Base-by-base conservation (phyloP, 2,888 invertebrate species). In the Limnephilus rhombicus region DNA sequence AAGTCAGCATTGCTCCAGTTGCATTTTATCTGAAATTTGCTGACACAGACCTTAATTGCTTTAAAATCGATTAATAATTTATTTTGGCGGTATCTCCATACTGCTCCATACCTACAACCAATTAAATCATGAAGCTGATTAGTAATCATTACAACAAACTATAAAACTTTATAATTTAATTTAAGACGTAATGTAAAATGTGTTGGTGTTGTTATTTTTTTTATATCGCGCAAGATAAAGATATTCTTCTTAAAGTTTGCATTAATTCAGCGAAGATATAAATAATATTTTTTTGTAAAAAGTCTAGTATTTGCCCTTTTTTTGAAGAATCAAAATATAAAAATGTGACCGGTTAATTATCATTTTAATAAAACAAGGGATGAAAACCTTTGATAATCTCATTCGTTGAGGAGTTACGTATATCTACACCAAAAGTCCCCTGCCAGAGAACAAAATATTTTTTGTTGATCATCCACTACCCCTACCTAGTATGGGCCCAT, bases 351-450 rank as follows among this genome's bases (percentile, higher is more conserved):
- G 24, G 7, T 68, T 24, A 24, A n/a, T 24, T 53, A 53, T 53
- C 0, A 53, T 4, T 5, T 1, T 68, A 9, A 68, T 24, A 49
- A 86, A 86, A 86, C 86, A 49, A 7, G 2, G 2, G 4, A 7
- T 41, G 45, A 41, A n/a, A 13, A n/a, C 85, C 3, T 0, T 1
- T 12, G 86, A 86, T 86, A 86, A 45, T 86, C 34, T 86, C 29
- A 29, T 86, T 49, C 86, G 7, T 49, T 13, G 9, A n/a, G 29
- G 49, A 85, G 89, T 89, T 90, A 83, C 85, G 41, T 34, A 83
- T 89, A 92, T 90, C 89, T 88, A 83, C 80, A 90, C 34, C 31
- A 81, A 91, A 91, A 91, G 29, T 91, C 81, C n/a, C 45, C 80
- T 80, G 49, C 85, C 88, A 45, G 87, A 83, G 90, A 86, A 83